Percentiles rank a stretch among this genome's conserved stretches.
phyloP scores from a whole-genome alignment of 2,113 vertebrate species.

The Ciconia stormi region DNA sequence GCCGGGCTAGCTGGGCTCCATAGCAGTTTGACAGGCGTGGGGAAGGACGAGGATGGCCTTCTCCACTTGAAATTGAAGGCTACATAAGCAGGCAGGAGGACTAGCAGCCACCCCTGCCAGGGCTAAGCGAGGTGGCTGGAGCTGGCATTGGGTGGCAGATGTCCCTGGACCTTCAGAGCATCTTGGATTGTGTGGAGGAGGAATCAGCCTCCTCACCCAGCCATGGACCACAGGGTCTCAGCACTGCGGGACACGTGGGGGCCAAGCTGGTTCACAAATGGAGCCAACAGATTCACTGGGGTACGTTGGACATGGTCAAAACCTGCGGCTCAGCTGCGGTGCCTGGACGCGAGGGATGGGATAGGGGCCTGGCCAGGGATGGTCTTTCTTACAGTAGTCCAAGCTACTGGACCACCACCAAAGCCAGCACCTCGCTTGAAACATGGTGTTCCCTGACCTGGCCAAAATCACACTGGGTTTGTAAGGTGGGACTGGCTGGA shows the following conservation, averaged over 20 bases:
- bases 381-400: neutral
- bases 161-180: neutral
- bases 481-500: neutral
- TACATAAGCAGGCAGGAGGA: neutral
- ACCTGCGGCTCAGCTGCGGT: fast-evolving
- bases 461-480: neutral
- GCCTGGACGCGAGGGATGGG: neutral
- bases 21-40: neutral
- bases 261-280: neutral
- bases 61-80: neutral
- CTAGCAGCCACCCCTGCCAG: neutral
- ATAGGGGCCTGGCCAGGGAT: neutral
- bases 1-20: neutral
- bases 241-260: fast-evolving
- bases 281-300: neutral
- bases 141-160: neutral
- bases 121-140: neutral
- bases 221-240: neutral
- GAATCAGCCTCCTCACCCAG: neutral
- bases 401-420: neutral
- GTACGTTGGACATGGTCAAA: neutral
- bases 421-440: neutral
- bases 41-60: neutral
- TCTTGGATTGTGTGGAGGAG: neutral
- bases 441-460: neutral